Conservation (phyloP, 2,797 vertebrate genomes). For the Sebastes hubbsi region DNA sequence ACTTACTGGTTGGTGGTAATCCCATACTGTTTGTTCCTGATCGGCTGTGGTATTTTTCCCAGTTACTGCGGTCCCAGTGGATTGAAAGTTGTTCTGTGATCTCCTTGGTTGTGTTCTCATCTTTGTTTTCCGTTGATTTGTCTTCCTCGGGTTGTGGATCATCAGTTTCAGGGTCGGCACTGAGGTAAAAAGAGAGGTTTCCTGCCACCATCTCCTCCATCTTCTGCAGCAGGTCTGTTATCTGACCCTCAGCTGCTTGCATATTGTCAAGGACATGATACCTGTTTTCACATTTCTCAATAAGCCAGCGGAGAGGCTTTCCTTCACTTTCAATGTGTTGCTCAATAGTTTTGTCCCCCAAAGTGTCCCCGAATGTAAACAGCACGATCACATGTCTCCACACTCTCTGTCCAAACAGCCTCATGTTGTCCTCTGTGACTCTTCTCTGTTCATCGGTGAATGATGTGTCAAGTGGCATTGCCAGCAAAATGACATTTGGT, state of each 20-base stretch:
- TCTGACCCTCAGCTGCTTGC: neutral
- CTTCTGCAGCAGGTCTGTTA: slow-evolving; percentile 16
- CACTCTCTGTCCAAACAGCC: neutral
- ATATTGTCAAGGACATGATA: slow-evolving; percentile 11
- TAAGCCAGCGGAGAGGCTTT: slow-evolving; percentile 3
- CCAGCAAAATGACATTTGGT: slow-evolving; percentile 33
- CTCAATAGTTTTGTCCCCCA: slow-evolving; percentile 11
- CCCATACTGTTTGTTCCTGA: neutral
- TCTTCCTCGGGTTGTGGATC: neutral
- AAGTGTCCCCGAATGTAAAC: neutral
- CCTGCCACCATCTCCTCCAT: slow-evolving; percentile 38
- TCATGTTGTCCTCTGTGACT: slow-evolving; percentile 22
- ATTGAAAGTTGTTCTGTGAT: neutral
- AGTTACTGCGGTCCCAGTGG: slow-evolving; percentile 9
- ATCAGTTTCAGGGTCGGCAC: neutral
- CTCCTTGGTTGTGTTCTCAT: neutral
- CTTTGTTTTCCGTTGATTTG: neutral
- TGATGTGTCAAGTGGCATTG: neutral
- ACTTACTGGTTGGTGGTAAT: fast-evolving
- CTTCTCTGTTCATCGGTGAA: slow-evolving; percentile 17
- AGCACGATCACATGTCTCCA: slow-evolving; percentile 29
- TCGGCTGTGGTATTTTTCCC: neutral
- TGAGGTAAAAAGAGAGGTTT: slow-evolving; percentile 5
- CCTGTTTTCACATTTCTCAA: slow-evolving; percentile 31
- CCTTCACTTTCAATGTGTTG: slow-evolving; percentile 33